A percentile compares a stretch with the other conserved stretches of the same genome.
Evolutionary conservation across 2,113 vertebrate genomes (phyloP).

Genomic region (Anoplopoma fimbria): DNA sequence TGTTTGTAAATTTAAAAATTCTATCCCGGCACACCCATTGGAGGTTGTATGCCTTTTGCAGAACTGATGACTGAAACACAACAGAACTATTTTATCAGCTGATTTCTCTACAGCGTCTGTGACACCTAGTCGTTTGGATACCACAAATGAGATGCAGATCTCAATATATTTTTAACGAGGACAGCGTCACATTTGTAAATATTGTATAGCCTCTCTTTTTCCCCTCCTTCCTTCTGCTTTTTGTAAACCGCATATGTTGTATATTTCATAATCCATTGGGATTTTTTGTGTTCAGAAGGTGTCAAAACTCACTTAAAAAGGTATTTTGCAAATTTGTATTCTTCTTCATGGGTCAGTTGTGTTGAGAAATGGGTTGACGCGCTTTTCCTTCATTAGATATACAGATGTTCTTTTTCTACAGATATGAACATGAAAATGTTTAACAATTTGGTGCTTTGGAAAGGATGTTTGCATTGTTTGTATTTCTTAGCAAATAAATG

Average conservation of each 20-base stretch:
- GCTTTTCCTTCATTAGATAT: constrained; percentile 44
- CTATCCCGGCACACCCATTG: not conserved
- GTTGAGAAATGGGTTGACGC: constrained; percentile 39
- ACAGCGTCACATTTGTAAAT: constrained; percentile 66
- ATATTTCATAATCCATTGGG: constrained; percentile 66
- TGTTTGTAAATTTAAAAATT: constrained; percentile 43
- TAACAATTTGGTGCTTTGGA: constrained; percentile 65
- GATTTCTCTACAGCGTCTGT: not conserved
- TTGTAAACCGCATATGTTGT: constrained; percentile 57
- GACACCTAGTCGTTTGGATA: constrained; percentile 39
- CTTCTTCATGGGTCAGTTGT: constrained; percentile 51
- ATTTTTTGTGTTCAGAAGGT: constrained; percentile 49
- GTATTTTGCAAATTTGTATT: constrained; percentile 50
- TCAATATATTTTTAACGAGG: constrained; percentile 56
- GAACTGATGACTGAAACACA: constrained; percentile 9
- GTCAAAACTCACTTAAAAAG: constrained; percentile 37
- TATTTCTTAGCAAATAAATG: constrained; percentile 83
- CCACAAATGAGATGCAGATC: constrained; percentile 35
- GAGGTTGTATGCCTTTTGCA: constrained; percentile 31
- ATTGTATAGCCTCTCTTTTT: constrained; percentile 45
- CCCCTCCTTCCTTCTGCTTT: constrained; percentile 17
- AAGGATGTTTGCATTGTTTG: constrained; percentile 82
- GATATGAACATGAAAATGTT: constrained; percentile 33
- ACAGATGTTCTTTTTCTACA: constrained; percentile 40
- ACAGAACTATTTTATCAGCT: constrained; percentile 22